Evolutionary conservation across 1,140 invertebrate species (phyloP).

Genomic region (Penaeus chinensis): DNA sequence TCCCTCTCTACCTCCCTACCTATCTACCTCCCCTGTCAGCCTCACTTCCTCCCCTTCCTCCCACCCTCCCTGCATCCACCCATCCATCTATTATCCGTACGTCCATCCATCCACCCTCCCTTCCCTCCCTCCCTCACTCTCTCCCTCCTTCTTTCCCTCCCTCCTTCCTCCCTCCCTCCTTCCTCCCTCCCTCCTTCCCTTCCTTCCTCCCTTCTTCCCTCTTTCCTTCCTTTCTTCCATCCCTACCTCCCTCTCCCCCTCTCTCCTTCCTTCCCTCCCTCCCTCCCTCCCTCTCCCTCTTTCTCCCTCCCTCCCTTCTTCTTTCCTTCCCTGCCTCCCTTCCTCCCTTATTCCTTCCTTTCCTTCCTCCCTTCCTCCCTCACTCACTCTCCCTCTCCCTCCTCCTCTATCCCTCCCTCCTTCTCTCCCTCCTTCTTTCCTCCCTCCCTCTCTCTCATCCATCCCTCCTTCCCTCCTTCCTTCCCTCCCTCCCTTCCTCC

Average conservation of each 20-base stretch:
- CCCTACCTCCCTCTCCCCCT: conserved; percentile 18
- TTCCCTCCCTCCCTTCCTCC: too few species aligned
- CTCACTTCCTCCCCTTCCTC: not conserved
- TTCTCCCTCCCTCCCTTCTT: too few species aligned
- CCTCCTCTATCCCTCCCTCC: not conserved
- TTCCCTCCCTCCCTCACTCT: too few species aligned
- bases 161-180: not conserved
- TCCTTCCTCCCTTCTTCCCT: not conserved
- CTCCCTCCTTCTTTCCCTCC: too few species aligned
- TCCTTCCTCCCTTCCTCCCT: not conserved
- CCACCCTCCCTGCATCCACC: not conserved
- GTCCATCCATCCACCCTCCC: not conserved
- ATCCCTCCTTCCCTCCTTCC: not conserved
- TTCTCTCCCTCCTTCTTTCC: not conserved
- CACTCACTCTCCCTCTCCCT: not conserved
- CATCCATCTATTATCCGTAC: too few species aligned
- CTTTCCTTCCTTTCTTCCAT: conserved; percentile 14
- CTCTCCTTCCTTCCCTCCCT: not conserved
- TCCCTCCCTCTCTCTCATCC: not conserved
- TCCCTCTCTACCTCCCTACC: too few species aligned
- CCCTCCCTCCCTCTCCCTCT: too few species aligned
- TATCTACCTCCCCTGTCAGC: not conserved
- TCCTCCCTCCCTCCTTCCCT: not conserved
- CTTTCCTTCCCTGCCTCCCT: not conserved
- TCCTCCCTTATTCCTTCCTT: too few species aligned